phyloP scores from a whole-genome alignment of 2,113 vertebrate genomes.

The Petrocephalus microphthalmus region DNA sequence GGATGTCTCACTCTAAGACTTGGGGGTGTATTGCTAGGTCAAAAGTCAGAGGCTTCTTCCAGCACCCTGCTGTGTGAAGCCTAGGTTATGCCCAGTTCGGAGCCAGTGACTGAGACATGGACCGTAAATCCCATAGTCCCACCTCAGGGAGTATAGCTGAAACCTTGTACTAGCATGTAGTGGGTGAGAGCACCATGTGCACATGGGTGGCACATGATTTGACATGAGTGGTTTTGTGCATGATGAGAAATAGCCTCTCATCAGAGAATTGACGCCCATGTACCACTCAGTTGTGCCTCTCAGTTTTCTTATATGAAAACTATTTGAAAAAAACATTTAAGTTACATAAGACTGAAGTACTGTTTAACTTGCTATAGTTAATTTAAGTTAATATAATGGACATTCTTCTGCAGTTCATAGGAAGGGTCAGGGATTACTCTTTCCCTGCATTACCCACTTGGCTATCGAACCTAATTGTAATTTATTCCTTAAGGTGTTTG shows the following conservation, averaged over 20 bases:
- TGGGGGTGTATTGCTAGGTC: neutral
- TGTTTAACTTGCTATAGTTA: conserved; percentile 8
- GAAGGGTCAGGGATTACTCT: conserved; percentile 14
- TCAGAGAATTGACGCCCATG: neutral
- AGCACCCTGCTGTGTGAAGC: conserved; percentile 48
- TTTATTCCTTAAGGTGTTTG: conserved; percentile 13
- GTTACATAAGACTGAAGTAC: neutral
- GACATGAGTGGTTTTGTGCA: neutral
- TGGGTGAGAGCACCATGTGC: neutral
- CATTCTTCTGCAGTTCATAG: neutral
- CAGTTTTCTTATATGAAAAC: conserved; percentile 5
- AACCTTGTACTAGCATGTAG: neutral
- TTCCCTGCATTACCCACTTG: neutral
- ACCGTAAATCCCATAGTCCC: neutral
- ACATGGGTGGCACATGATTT: neutral
- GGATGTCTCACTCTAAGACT: conserved; percentile 33
- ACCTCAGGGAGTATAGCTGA: conserved; percentile 23
- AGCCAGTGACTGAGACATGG: conserved; percentile 22
- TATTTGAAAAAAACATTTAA: neutral
- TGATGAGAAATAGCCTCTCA: conserved; percentile 8
- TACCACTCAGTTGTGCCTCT: neutral
- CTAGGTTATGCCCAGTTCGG: conserved; percentile 40
- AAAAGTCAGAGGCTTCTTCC: conserved; percentile 49
- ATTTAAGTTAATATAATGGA: neutral
- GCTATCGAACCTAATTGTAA: neutral